phyloP scores from a whole-genome alignment of 2,113 vertebrate genomes.

The Amia ocellicauda region DNA sequence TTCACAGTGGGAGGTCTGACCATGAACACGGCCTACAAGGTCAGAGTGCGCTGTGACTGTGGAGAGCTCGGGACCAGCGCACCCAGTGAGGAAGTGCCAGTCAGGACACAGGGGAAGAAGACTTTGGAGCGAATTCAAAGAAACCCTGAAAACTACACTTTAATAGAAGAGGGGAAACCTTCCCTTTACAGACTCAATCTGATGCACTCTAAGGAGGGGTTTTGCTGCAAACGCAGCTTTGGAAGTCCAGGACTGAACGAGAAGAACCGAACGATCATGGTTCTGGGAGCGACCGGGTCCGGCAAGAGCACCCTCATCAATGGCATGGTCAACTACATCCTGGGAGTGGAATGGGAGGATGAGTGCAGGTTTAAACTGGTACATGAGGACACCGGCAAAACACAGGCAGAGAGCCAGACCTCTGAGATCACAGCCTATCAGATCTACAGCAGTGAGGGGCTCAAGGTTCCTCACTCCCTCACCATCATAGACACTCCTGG shows the following conservation, averaged over 20 bases:
- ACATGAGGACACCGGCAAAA: conserved; percentile 9
- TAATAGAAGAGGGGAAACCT: neutral
- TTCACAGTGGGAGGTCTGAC: too few species aligned
- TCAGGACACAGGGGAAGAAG: neutral
- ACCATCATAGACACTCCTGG: conserved; percentile 39
- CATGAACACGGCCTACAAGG: too few species aligned
- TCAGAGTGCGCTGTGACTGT: too few species aligned
- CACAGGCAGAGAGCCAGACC: conserved; percentile 31
- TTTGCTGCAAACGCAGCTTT: neutral
- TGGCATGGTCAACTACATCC: conserved; percentile 27
- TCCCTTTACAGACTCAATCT: conserved; percentile 8
- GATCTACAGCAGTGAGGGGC: conserved; percentile 8
- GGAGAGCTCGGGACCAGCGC: neutral
- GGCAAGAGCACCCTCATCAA: conserved; percentile 28
- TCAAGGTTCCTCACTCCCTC: conserved; percentile 27
- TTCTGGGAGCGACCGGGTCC: conserved; percentile 29
- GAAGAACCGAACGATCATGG: conserved; percentile 23
- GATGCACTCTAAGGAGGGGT: too few species aligned
- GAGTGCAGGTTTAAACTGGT: conserved; percentile 28
- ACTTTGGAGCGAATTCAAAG: neutral
- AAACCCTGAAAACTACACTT: neutral
- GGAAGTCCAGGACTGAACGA: neutral
- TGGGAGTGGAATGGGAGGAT: conserved; percentile 31
- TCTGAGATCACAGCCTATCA: conserved; percentile 24
- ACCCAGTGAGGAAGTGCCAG: conserved; percentile 8